A percentile compares a stretch with the other conserved stretches of the same genome.
Evolutionary conservation across 2,113 vertebrate species (phyloP).

Genomic region (Tor tambroides): DNA sequence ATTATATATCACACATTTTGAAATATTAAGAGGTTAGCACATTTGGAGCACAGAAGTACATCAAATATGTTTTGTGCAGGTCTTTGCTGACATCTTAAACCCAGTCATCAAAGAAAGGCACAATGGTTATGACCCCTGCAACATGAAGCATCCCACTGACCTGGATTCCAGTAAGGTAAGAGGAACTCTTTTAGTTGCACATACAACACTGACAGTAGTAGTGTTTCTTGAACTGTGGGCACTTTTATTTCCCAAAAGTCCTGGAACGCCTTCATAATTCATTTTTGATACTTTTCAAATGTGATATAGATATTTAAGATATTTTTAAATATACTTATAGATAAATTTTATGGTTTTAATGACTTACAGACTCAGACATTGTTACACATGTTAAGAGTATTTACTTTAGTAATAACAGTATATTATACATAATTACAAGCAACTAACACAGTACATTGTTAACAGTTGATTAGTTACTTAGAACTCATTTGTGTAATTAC

Average conservation of each 20-base stretch:
- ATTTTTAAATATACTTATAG: neutral
- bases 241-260: neutral
- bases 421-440: too few relatives aligned
- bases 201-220: neutral
- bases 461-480: neutral
- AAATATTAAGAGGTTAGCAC: neutral
- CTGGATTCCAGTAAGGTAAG: conserved; percentile 89
- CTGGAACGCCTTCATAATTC: neutral
- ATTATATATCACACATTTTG: conserved; percentile 8
- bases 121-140: conserved; percentile 90
- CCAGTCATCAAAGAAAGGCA: conserved; percentile 93
- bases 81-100: conserved; percentile 90
- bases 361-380: too few relatives aligned
- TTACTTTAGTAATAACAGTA: too few relatives aligned
- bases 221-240: neutral
- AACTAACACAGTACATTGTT: too few relatives aligned
- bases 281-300: neutral
- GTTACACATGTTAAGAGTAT: too few relatives aligned
- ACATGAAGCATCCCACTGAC: conserved; percentile 92
- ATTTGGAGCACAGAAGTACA: neutral
- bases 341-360: neutral
- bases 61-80: conserved; percentile 70
- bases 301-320: neutral
- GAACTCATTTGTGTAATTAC: neutral
- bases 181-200: neutral